These are phyloP conservation scores for Semnornis frantzii DNA, from an alignment of 2,113 vertebrate species.

Conservation along the genomic window DNA sequence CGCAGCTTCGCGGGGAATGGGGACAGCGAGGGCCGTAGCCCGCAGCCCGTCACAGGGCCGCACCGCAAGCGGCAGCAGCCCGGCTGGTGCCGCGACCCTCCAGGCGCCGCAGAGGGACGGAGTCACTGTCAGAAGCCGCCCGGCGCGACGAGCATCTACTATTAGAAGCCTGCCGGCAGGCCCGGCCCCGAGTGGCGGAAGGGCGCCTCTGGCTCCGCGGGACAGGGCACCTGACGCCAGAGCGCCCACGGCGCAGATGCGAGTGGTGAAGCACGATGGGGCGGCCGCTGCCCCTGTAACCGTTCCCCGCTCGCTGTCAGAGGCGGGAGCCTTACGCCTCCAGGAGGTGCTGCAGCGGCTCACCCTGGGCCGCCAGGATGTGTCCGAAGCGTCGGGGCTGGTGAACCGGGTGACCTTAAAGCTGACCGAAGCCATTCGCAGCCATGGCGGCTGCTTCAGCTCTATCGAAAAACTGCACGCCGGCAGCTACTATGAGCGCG, in stretches of 20 bases:
- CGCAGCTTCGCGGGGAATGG: neutral
- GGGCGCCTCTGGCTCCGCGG: neutral
- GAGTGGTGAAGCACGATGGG: neutral
- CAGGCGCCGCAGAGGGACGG: neutral
- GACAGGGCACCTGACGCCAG: neutral
- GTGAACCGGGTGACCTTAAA: constrained; percentile 26
- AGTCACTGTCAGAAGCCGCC: no score
- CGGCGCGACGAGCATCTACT: neutral
- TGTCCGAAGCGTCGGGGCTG: neutral
- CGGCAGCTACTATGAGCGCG: constrained; percentile 79
- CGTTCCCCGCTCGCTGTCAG: rapidly evolving
- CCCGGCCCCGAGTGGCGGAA: neutral
- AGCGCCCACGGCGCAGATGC: neutral
- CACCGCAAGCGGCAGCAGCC: no score
- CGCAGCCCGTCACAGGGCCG: neutral
- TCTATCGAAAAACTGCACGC: neutral
- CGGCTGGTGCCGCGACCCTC: no score
- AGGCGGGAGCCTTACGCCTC: neutral
- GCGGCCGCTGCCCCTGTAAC: no score
- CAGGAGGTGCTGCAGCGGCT: constrained; percentile 48
- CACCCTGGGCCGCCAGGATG: neutral
- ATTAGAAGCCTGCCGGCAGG: neutral
- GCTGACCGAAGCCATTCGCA: neutral
- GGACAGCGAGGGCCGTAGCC: neutral
- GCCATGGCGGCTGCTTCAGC: neutral